phyloP scores from a whole-genome alignment of 2,888 invertebrate genomes.

The Pheosia gnoma region DNA sequence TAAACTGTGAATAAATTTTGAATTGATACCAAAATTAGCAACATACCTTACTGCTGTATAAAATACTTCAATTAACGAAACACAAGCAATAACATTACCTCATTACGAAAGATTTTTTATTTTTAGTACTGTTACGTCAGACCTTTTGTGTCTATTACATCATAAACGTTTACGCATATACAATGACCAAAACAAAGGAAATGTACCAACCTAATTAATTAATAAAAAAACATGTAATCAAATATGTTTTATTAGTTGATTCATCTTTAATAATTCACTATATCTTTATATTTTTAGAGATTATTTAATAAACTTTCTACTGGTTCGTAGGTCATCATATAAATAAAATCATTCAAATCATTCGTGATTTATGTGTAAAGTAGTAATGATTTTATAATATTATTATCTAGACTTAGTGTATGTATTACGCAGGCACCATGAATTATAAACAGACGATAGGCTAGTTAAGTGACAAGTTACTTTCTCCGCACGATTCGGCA shows the following conservation, averaged over 20 bases:
- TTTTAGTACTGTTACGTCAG: neutral
- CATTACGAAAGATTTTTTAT: neutral
- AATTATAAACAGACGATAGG: conserved; percentile 9
- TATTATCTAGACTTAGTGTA: conserved; percentile 11
- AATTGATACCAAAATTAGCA: no score
- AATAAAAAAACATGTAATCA: neutral
- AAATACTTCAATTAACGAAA: neutral
- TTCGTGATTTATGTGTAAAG: conserved; percentile 4
- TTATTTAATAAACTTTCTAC: conserved; percentile 11
- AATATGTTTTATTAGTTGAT: no score
- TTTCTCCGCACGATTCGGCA: conserved; percentile 44
- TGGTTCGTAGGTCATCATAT: conserved; percentile 10
- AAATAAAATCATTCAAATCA: conserved; percentile 19
- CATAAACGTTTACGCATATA: neutral
- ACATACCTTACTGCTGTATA: no score
- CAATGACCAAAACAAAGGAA: no score
- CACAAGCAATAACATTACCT: neutral
- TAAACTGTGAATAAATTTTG: no score
- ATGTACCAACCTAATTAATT: no score
- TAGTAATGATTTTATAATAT: neutral
- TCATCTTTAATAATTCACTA: neutral
- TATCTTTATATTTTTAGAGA: neutral
- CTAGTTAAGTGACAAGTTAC: conserved; percentile 17
- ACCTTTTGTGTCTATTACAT: neutral
- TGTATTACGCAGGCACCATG: conserved; percentile 10